phyloP scores from a whole-genome alignment of 2,888 invertebrate genomes.

The Drosophila antonietae region DNA sequence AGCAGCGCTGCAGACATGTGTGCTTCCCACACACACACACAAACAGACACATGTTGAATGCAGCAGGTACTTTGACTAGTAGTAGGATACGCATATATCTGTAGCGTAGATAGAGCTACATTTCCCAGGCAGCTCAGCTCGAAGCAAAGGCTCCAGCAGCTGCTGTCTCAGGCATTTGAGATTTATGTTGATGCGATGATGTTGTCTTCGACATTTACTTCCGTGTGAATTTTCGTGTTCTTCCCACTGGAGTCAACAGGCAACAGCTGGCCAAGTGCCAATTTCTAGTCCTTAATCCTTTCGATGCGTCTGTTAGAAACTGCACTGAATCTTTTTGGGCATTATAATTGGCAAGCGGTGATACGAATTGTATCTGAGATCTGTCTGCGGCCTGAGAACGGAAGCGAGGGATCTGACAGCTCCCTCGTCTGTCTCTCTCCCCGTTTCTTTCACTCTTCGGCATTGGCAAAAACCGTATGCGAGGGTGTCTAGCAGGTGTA shows the following conservation, averaged over 20 bases:
- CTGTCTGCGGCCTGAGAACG: conserved; percentile 41
- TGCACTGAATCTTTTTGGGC: conserved; percentile 2
- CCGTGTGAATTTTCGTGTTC: conserved; percentile 50
- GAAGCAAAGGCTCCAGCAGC: conserved; percentile 29
- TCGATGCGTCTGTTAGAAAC: conserved; percentile 62
- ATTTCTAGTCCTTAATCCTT: conserved; percentile 64
- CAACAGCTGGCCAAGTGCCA: conserved; percentile 52
- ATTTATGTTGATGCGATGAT: conserved; percentile 37
- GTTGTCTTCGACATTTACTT: conserved; percentile 41
- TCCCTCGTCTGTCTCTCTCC: conserved; percentile 39
- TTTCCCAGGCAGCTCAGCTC: conserved; percentile 39
- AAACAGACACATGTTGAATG: conserved; percentile 21
- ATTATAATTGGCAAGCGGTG: conserved; percentile 58
- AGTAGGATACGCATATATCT: conserved; percentile 29
- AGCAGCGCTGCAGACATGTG: conserved; percentile 42
- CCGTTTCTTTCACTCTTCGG: background rate
- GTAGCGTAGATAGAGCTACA: conserved; percentile 1
- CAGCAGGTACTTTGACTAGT: conserved; percentile 50
- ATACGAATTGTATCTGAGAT: conserved; percentile 30
- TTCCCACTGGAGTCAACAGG: conserved; percentile 27
- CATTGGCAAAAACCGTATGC: conserved; percentile 31
- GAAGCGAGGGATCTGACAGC: conserved; percentile 35
- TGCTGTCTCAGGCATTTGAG: conserved; percentile 33
- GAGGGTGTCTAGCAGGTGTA: conserved; percentile 70
- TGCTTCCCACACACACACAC: conserved; percentile 52